Base-by-base conservation (phyloP, 2,113 vertebrate species). In the Panthera tigris region DNA sequence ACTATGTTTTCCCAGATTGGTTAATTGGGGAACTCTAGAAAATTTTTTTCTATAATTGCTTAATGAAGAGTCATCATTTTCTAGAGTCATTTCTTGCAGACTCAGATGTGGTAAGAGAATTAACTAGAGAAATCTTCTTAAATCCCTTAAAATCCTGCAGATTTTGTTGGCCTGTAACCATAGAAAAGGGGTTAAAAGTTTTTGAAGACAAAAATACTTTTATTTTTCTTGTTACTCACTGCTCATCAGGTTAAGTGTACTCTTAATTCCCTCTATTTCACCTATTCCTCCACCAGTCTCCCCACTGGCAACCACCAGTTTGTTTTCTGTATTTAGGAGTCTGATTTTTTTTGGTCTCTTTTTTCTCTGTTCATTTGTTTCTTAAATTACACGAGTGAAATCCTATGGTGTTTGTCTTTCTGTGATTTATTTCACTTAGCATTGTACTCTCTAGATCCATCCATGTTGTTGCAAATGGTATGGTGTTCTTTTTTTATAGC, bases 201-300 rank as follows among this genome's bases (percentile, higher is more conserved):
- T 92, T 73, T 69, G n/a, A 96, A 95, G 74, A 95, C 39, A 88
- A 25, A 92, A 84, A 91, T 76, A 76, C 65, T 81, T 71, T 74
- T 15, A 27, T 74, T 74, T 74, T 74, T 45, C 23, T 29, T 74
- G 57, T 76, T 45, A 78, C 29, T 78, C 27, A 48, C 13, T 48
- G 74, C 74, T 48, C 74, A 78, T 78, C 15, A 78, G 15, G 41
- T 25, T 74, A 74, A 41, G 3, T 48, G 15, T 78, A 48, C 41
- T 31, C 74, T 78, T 78, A 78, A 48, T 31, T 15, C 14, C 41
- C 7, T 78, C 41, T 78, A 4, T 78, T 78, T 78, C 74, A 78
- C 11, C 69, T 23, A 10, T 78, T 78, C 41, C 15, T 78, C 27
- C 4, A 48, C 74, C 2, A 5, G 23, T 41, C 57, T 61, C 21